A percentile compares a stretch with the other conserved stretches of the same genome.
Evolutionary conservation across 2,113 vertebrate genomes (phyloP).

Genomic region (Eulemur macaco): DNA sequence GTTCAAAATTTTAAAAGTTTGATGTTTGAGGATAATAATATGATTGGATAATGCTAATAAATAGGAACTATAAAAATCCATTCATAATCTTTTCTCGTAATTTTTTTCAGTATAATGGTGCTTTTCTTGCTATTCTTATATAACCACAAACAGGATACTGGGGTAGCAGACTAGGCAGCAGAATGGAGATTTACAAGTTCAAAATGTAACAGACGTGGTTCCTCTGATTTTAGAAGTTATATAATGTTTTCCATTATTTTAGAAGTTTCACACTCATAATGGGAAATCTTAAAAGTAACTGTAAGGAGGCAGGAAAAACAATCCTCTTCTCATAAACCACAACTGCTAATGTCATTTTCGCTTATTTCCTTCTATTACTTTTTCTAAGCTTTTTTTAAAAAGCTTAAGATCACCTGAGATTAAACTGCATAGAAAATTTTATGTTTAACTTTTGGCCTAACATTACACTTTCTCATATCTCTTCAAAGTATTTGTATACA

Average conservation of each 20-base stretch:
- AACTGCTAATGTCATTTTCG: neutral
- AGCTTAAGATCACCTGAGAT: neutral
- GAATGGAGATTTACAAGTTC: neutral
- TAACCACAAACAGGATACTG: neutral
- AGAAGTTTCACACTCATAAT: neutral
- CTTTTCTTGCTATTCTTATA: neutral
- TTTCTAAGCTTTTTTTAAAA: neutral
- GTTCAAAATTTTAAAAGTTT: neutral
- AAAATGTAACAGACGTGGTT: neutral
- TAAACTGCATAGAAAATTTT: neutral
- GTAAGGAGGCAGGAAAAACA: conserved; percentile 11
- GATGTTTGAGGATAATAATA: neutral
- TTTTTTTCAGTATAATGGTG: neutral
- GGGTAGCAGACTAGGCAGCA: neutral
- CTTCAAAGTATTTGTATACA: neutral
- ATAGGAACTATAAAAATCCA: neutral
- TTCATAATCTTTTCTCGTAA: neutral
- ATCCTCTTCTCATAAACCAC: neutral
- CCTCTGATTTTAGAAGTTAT: neutral
- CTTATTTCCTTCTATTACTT: neutral
- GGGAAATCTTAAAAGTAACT: conserved; percentile 21
- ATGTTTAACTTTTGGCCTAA: neutral
- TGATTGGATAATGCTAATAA: neutral
- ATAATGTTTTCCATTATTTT: neutral
- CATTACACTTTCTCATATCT: neutral